phyloP scores from a whole-genome alignment of 2,888 invertebrate species.

The Apodemia hepburni region DNA sequence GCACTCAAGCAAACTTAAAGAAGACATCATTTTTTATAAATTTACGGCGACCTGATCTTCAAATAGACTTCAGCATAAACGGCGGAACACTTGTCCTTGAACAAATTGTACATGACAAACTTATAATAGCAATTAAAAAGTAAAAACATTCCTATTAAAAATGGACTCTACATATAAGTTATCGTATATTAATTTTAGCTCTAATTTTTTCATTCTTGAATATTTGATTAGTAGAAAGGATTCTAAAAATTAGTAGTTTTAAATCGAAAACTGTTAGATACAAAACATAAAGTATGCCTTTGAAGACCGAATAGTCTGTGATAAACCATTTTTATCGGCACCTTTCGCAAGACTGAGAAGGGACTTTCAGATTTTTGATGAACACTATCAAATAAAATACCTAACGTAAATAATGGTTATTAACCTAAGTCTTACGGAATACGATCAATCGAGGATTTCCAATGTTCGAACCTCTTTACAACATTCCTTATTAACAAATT shows the following conservation, averaged over 20 bases:
- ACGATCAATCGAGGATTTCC: conserved; percentile 39
- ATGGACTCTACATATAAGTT: neutral
- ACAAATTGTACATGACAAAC: neutral
- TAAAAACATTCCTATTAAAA: neutral
- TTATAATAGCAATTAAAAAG: neutral
- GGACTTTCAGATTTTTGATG: conserved; percentile 17
- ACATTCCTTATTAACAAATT: conserved; percentile 28
- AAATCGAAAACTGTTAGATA: neutral
- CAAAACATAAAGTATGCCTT: neutral
- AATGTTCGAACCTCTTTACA: conserved; percentile 25
- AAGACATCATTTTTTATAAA: too few species aligned
- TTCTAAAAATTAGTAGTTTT: neutral
- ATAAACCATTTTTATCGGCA: conserved; percentile 7
- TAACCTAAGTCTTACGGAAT: conserved; percentile 40
- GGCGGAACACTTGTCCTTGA: neutral
- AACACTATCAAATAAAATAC: conserved; percentile 18
- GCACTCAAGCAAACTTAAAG: too few species aligned
- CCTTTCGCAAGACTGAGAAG: conserved; percentile 12
- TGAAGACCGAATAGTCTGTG: neutral
- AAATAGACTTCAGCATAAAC: neutral
- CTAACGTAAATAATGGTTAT: conserved; percentile 18
- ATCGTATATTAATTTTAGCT: neutral
- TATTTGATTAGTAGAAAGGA: neutral
- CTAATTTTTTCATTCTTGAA: neutral
- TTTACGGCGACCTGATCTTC: too few species aligned